Conservation (phyloP, 1,140 invertebrate species). For the Pogonomyrmex barbatus region DNA sequence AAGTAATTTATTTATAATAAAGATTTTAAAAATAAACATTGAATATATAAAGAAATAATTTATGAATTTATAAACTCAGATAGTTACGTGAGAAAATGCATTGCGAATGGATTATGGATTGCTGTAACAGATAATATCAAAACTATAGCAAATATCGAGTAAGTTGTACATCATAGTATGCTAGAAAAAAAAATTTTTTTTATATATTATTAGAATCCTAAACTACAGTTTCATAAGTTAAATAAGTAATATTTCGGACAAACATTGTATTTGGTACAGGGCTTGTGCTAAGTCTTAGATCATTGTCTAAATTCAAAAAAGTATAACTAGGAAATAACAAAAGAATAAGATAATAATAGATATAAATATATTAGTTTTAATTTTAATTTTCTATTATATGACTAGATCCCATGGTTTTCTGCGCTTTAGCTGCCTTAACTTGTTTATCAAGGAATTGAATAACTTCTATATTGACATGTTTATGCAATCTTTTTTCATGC, state of each 20-base stretch:
- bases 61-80: not conserved
- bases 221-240: no score
- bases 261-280: no score
- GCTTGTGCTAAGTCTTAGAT: not conserved
- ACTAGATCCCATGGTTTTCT: not conserved
- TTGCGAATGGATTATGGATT: no score
- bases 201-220: no score
- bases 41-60: not conserved
- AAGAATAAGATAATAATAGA: no score
- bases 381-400: not conserved
- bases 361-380: not conserved
- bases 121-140: no score
- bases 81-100: no score
- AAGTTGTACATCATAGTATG: no score
- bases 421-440: not conserved
- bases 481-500: not conserved
- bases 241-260: no score
- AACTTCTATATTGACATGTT: not conserved
- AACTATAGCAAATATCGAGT: no score
- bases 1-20: constrained; percentile 43
- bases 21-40: not conserved
- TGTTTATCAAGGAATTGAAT: not conserved
- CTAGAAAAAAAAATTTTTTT: no score
- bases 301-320: not conserved
- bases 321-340: not conserved